Conservation (phyloP, 2,113 vertebrate genomes). For the Paratilapia polleni region DNA sequence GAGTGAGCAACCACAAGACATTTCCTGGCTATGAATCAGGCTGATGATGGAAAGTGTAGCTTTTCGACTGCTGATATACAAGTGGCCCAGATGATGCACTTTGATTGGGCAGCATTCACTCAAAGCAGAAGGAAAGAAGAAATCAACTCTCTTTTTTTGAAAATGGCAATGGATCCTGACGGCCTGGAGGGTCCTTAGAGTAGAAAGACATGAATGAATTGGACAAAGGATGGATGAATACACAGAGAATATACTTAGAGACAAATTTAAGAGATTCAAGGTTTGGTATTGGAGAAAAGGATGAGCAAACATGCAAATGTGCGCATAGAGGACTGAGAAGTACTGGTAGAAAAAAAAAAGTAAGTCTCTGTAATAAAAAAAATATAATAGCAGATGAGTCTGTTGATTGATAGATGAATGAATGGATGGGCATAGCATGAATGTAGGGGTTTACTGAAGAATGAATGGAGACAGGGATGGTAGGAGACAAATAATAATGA, state of each 20-base stretch:
- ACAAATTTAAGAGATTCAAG: not conserved
- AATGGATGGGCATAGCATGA: constrained; percentile 13
- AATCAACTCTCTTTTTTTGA: constrained; percentile 52
- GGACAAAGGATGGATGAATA: not conserved
- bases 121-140: constrained; percentile 22
- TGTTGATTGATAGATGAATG: constrained; percentile 8
- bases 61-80: constrained; percentile 28
- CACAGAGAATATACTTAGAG: not conserved
- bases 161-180: not conserved
- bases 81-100: constrained; percentile 30
- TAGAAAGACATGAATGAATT: constrained; percentile 5
- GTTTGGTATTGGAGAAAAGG: not conserved
- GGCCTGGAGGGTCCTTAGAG: constrained; percentile 10
- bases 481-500: constrained; percentile 4
- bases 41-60: constrained; percentile 59
- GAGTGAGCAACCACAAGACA: constrained; percentile 23
- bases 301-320: not conserved
- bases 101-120: constrained; percentile 65
- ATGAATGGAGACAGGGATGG: constrained; percentile 11
- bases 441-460: not conserved
- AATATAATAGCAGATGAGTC: not conserved
- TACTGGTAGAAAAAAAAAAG: not conserved
- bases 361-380: not conserved
- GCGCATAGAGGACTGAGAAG: not conserved
- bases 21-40: constrained; percentile 59